Evolutionary conservation across 2,113 vertebrate genomes (phyloP).

Genomic region (Silurus meridionalis): DNA sequence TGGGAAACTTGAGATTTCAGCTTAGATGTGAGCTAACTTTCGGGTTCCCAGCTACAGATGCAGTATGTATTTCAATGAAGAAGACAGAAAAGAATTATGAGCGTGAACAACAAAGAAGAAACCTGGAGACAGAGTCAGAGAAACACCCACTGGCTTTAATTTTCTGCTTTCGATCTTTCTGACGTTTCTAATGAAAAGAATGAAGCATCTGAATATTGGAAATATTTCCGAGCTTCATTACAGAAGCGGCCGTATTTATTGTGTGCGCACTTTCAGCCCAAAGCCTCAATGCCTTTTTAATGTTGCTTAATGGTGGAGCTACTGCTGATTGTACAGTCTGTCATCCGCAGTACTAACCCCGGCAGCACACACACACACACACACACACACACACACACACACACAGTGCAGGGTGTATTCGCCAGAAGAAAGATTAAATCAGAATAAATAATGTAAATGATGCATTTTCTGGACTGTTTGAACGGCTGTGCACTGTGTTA

Average conservation of each 20-base stretch:
- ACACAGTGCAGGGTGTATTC: constrained; percentile 23
- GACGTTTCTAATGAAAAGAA: constrained; percentile 20
- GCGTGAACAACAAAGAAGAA: background rate
- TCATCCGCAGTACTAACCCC: constrained; percentile 8
- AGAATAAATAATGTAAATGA: constrained; percentile 21
- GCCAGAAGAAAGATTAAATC: constrained; percentile 19
- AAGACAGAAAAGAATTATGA: background rate
- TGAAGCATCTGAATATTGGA: constrained; percentile 1
- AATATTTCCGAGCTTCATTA: constrained; percentile 18
- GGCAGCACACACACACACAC: constrained; percentile 27
- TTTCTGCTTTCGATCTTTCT: background rate
- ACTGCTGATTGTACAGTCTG: constrained; percentile 32
- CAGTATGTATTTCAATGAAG: background rate
- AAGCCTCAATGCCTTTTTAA: constrained; percentile 32
- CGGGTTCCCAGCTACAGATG: too few species aligned
- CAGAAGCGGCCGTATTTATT: background rate
- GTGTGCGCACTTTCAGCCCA: constrained; percentile 6
- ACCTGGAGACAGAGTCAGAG: background rate
- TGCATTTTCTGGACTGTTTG: constrained; percentile 14
- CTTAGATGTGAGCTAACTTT: too few species aligned
- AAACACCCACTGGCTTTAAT: background rate
- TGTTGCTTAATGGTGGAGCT: constrained; percentile 21
- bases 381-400: constrained; percentile 41
- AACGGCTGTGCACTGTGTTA: background rate
- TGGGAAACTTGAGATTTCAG: too few species aligned